A percentile compares a stretch with the other conserved stretches of the same genome.
Evolutionary conservation across 2,888 invertebrate genomes (phyloP).

Genomic region (Calameuta filiformis): DNA sequence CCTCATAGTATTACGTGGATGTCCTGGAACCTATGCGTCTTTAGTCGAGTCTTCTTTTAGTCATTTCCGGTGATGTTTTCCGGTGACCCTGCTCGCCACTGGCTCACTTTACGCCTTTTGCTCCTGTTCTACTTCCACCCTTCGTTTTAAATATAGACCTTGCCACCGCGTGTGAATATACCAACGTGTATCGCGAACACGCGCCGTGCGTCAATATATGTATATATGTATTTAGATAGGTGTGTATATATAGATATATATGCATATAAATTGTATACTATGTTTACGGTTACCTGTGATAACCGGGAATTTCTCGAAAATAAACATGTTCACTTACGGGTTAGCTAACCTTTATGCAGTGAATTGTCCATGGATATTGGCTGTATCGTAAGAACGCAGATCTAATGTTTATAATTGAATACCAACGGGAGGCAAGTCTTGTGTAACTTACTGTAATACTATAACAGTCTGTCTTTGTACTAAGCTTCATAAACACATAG

Average conservation of each 20-base stretch:
- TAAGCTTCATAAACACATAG: not conserved
- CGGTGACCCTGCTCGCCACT: constrained; percentile 29
- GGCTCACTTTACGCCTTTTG: constrained; percentile 34
- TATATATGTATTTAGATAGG: not conserved
- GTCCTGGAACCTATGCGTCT: not conserved
- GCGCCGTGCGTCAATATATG: not conserved
- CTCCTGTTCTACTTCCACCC: constrained; percentile 29
- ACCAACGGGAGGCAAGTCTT: not conserved
- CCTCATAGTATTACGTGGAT: not conserved
- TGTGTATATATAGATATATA: not conserved
- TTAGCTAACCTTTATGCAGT: not conserved
- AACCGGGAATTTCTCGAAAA: not conserved
- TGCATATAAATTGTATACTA: not conserved
- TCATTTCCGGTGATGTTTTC: constrained; percentile 16
- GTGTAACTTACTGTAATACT: not conserved
- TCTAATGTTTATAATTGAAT: not conserved
- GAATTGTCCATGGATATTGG: not conserved
- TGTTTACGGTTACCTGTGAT: not conserved
- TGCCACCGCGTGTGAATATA: not conserved
- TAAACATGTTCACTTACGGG: not conserved
- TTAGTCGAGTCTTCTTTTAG: not conserved
- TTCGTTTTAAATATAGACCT: constrained; percentile 36
- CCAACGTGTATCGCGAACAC: not conserved
- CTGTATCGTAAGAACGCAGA: not conserved
- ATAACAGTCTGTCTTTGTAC: not conserved